Percentiles rank a stretch among this genome's conserved stretches.
Evolutionary conservation across 2,888 invertebrate species (phyloP).

Genomic region (Merodon equestris): DNA sequence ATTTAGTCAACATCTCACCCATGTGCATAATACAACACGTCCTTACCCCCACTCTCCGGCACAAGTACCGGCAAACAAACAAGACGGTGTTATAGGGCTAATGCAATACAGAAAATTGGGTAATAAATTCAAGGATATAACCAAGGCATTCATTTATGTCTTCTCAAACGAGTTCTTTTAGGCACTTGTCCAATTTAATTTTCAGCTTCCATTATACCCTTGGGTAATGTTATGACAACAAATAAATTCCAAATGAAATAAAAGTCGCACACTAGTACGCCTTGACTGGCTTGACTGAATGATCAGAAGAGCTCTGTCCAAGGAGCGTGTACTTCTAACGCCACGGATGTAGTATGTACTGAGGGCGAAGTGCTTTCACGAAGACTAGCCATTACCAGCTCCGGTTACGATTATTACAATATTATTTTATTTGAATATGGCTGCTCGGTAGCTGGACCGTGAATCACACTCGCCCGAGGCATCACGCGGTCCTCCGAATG

Average conservation of each 20-base stretch:
- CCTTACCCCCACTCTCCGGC: not conserved
- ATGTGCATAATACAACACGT: slow-evolving; percentile 25
- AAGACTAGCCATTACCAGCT: slow-evolving; percentile 11
- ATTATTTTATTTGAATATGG: slow-evolving; percentile 65
- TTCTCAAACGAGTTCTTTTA: slow-evolving; percentile 68
- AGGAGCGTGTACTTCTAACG: not conserved
- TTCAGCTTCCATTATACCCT: slow-evolving; percentile 68
- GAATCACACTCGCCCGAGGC: slow-evolving; percentile 21
- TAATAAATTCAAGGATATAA: slow-evolving; percentile 67
- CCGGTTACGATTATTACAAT: slow-evolving; percentile 31
- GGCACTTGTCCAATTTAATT: slow-evolving; percentile 71
- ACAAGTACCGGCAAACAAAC: not conserved
- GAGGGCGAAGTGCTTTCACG: slow-evolving; percentile 14
- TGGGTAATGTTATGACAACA: slow-evolving; percentile 66
- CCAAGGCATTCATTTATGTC: slow-evolving; percentile 67
- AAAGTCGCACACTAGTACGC: slow-evolving; percentile 47
- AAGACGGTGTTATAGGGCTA: slow-evolving; percentile 28
- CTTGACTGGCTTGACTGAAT: not conserved
- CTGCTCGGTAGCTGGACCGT: slow-evolving; percentile 1
- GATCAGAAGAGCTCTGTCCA: slow-evolving; percentile 34
- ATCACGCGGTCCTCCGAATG: slow-evolving; percentile 19
- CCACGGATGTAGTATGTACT: too few relatives aligned
- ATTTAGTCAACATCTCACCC: slow-evolving; percentile 22
- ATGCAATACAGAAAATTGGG: slow-evolving; percentile 68
- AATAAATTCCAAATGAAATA: slow-evolving; percentile 67